phyloP scores from a whole-genome alignment of 1,140 invertebrate species.

The Patella vulgata region DNA sequence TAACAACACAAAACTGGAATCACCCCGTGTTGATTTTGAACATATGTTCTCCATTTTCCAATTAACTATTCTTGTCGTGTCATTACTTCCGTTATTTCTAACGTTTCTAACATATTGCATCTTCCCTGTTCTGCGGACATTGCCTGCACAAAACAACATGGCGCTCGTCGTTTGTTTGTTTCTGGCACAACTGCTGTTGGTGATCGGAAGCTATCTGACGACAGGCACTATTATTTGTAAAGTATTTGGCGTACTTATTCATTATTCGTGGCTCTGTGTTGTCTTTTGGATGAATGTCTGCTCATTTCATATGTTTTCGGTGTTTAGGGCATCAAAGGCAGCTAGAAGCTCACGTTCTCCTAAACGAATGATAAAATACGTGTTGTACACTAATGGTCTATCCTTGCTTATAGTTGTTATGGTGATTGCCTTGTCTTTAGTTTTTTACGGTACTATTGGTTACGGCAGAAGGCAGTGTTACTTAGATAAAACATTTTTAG shows the following conservation, averaged over 20 bases:
- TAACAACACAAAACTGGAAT: no score
- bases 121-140: constrained; percentile 63
- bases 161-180: constrained; percentile 64
- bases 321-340: constrained; percentile 58
- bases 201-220: constrained; percentile 46
- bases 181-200: constrained; percentile 63
- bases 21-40: no score
- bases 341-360: not conserved
- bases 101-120: constrained; percentile 63
- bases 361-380: not conserved
- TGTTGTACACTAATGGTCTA: constrained; percentile 3
- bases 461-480: constrained; percentile 30
- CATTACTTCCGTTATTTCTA: constrained; percentile 58
- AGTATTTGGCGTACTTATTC: constrained; percentile 78
- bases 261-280: constrained; percentile 89
- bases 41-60: no score
- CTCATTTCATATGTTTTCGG: constrained; percentile 71
- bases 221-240: constrained; percentile 45
- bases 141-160: constrained; percentile 67
- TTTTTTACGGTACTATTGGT: constrained; percentile 10
- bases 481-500: constrained; percentile 11
- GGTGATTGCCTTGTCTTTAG: not conserved
- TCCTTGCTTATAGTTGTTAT: constrained; percentile 6
- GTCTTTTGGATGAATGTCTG: constrained; percentile 96
- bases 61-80: constrained; percentile 38